phyloP scores from a whole-genome alignment of 2,113 vertebrate species.

The Proterorhinus semilunaris region DNA sequence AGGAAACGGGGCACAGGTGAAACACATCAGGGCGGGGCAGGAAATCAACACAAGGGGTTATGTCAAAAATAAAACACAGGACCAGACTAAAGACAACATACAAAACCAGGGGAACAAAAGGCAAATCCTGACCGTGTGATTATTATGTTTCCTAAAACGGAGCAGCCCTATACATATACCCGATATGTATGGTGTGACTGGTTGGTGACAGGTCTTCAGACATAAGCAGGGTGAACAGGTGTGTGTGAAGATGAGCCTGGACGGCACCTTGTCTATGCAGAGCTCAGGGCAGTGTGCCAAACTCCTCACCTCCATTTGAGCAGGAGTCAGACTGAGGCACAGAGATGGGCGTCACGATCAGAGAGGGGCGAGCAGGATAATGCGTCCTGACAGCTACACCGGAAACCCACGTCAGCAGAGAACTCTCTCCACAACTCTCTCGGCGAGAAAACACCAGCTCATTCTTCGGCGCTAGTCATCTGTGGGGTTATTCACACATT shows the following conservation, averaged over 20 bases:
- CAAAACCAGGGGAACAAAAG: too few relatives aligned
- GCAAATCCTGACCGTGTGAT: too few relatives aligned
- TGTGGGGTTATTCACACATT: too few relatives aligned
- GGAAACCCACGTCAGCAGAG: background rate
- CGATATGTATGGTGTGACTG: background rate
- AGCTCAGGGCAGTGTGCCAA: conserved; percentile 55
- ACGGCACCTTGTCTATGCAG: conserved; percentile 48
- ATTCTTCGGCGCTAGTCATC: background rate
- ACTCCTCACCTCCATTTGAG: conserved; percentile 46
- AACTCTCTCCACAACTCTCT: background rate
- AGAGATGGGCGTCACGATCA: conserved; percentile 35
- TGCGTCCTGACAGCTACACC: conserved; percentile 38
- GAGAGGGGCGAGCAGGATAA: conserved; percentile 26
- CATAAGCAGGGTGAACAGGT: conserved; percentile 10
- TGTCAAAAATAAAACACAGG: too few relatives aligned
- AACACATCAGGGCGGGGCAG: too few relatives aligned
- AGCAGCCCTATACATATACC: background rate
- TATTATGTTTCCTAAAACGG: too few relatives aligned
- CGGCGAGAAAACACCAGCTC: background rate
- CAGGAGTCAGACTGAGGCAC: conserved; percentile 50
- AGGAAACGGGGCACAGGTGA: too few relatives aligned
- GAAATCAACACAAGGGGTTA: too few relatives aligned
- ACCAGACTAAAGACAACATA: too few relatives aligned
- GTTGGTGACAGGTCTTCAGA: background rate
- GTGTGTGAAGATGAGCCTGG: conserved; percentile 33